Evolutionary conservation across 2,113 vertebrate genomes (phyloP), one percentile per base, ranked within the genome.

Genomic region (Falcunculus frontatus): DNA sequence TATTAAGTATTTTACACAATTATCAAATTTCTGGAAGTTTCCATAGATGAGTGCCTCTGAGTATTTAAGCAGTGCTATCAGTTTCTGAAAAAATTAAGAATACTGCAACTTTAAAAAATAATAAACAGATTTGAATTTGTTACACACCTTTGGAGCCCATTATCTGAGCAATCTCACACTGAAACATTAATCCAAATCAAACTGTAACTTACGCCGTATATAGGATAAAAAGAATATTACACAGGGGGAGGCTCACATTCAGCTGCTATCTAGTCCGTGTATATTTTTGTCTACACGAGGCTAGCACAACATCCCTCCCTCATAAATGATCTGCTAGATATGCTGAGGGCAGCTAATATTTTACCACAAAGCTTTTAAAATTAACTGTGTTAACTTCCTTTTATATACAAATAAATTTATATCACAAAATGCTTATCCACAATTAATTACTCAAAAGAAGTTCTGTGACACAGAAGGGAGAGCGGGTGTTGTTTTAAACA

Each of bases 191-290:
- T 79, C 72, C 78, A 13, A 96, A 93, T 80, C 70, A 65, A 95
- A 95, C 87, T 18, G 37, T 79, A 89, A 91, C 79, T 96, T 85
- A 97, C 19, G 98, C 96, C 98, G 97, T 97, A 98, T 98, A 98
- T 98, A 98, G 97, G 97, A 98, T 98, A 98, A 98, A 97, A 97
- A 97, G 91, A 95, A 83, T 97, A 98, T 98, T 98, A 98, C 98
- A 98, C 97, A 98, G 93, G 97, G 96, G 97, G 97, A 98, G 97
- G 86, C 87, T 96, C 84, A 93, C 87, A 91, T 49, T 90, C 69
- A 97, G 78, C 42, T 84, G 64, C 59, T 83, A 26, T 55, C 56
- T 89, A 22, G 29, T 81, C n/a, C 17, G 5, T 82, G 55, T 23
- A 77, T 68, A 55, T 83, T 89, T 95, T 94, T 83, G 92, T 72